phyloP scores from a whole-genome alignment of 2,888 invertebrate species.

The Thecophora atra region DNA sequence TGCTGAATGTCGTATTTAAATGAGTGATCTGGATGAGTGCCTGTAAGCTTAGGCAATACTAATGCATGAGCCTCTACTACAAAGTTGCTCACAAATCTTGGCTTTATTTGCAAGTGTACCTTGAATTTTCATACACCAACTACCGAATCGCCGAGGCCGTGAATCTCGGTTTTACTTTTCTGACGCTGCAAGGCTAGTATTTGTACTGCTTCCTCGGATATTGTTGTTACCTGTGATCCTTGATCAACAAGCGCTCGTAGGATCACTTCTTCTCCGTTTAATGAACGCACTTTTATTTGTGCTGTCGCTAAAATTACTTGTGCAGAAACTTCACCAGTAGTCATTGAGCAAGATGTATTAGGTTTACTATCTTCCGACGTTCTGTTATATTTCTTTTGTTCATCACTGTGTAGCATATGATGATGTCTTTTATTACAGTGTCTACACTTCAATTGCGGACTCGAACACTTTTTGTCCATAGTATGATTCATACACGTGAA shows the following conservation, averaged over 20 bases:
- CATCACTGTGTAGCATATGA: no score
- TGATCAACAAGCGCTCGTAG: slow-evolving; percentile 24
- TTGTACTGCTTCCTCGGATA: not conserved
- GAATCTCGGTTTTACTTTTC: not conserved
- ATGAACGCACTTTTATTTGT: not conserved
- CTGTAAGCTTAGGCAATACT: not conserved
- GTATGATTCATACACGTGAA: no score
- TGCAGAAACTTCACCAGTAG: no score
- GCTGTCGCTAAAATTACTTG: not conserved
- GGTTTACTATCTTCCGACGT: no score
- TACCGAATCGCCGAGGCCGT: slow-evolving; percentile 6
- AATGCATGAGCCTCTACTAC: no score
- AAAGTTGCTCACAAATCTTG: no score
- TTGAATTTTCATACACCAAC: slow-evolving; percentile 16
- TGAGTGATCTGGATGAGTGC: not conserved
- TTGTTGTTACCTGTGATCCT: slow-evolving; percentile 4
- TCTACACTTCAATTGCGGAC: no score
- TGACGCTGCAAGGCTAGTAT: no score
- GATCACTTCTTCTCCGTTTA: not conserved
- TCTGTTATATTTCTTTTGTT: no score
- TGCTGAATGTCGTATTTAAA: not conserved
- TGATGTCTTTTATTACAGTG: no score
- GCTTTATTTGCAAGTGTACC: not conserved
- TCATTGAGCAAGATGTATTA: no score
- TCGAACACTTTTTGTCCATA: no score